Percentiles rank a stretch among this genome's conserved stretches.
These are phyloP conservation scores for Musca domestica DNA, from an alignment of 1,140 invertebrate species.

Conservation along the genomic window DNA sequence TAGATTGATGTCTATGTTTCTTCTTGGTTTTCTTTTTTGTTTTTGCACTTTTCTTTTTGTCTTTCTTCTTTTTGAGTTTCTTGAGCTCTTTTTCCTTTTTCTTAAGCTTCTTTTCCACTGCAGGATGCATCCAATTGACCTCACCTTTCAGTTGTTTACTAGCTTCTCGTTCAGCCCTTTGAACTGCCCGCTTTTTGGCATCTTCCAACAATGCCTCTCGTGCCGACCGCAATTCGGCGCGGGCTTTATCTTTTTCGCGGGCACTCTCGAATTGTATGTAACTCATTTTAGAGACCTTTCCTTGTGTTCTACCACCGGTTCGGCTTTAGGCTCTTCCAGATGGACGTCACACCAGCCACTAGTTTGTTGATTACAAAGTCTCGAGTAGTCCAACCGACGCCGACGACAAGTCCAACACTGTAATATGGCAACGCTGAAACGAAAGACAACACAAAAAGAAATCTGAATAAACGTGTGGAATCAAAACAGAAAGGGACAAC, in stretches of 20 bases:
- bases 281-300: slow-evolving; percentile 37
- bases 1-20: slow-evolving; percentile 30
- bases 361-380: no score
- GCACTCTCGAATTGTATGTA: slow-evolving; percentile 55
- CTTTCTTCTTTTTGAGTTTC: slow-evolving; percentile 35
- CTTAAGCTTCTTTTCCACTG: slow-evolving; percentile 42
- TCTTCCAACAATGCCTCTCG: slow-evolving; percentile 45
- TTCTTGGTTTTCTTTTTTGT: slow-evolving; percentile 41
- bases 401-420: no score
- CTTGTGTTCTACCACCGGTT: no score
- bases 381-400: no score
- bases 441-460: no score
- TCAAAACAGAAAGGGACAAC: no score
- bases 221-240: slow-evolving; percentile 46
- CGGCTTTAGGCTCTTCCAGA: no score
- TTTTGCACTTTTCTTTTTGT: slow-evolving; percentile 40
- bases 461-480: no score
- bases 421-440: no score
- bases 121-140: slow-evolving; percentile 54
- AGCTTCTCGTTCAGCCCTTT: slow-evolving; percentile 39
- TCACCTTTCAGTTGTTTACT: slow-evolving; percentile 49
- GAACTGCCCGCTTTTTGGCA: slow-evolving; percentile 45
- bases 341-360: no score
- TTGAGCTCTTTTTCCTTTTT: slow-evolving; percentile 31
- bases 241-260: slow-evolving; percentile 50